Conservation (phyloP, 2,113 vertebrate genomes). For the Sapajus apella region DNA sequence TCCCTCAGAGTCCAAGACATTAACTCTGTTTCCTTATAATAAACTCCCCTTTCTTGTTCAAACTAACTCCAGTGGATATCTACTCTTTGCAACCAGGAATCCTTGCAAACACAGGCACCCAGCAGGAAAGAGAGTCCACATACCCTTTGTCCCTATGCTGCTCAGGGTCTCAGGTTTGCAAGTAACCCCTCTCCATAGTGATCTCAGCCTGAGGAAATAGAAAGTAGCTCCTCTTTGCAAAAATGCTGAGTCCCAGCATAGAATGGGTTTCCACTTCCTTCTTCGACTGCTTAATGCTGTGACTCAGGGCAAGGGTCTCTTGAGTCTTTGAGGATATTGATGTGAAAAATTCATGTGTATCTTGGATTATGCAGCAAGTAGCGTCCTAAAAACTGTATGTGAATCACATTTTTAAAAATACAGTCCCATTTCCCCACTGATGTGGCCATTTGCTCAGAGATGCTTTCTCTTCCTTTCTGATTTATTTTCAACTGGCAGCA, state of each 20-base stretch:
- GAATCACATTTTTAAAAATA: neutral
- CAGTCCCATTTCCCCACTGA: constrained; percentile 34
- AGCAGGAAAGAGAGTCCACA: neutral
- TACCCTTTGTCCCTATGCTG: neutral
- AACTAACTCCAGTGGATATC: neutral
- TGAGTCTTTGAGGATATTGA: neutral
- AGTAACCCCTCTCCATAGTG: neutral
- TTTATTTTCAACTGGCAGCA: constrained; percentile 53
- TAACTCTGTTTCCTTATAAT: neutral
- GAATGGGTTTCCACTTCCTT: neutral
- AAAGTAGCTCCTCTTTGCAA: neutral
- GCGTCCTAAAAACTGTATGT: neutral
- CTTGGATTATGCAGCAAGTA: neutral
- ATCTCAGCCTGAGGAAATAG: neutral
- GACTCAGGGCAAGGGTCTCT: neutral
- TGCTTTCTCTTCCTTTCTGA: neutral
- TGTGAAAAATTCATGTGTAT: neutral
- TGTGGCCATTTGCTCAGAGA: neutral
- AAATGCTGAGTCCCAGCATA: neutral
- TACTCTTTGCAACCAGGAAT: neutral
- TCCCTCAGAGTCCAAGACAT: neutral
- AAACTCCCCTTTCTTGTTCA: neutral
- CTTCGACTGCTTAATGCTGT: neutral
- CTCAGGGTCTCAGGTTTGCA: neutral
- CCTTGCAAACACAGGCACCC: neutral